Base-by-base conservation (phyloP, 2,113 vertebrate genomes). In the Parus major region DNA sequence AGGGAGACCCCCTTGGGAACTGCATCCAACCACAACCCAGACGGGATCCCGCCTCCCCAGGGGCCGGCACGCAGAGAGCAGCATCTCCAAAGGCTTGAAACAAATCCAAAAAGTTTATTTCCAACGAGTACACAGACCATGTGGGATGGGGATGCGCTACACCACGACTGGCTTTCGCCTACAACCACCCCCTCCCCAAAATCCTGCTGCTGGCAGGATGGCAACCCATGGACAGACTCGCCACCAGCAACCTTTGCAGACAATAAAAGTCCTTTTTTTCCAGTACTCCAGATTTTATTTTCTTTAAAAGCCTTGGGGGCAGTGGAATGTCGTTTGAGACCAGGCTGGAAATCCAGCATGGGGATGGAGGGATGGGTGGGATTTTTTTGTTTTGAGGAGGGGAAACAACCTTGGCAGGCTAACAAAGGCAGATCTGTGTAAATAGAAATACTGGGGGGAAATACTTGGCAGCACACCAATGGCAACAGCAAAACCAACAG, bases 51-150 rank as follows among this genome's bases (percentile, higher is more conserved):
- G 1, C 61, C 53, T 35, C 21, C 50, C 60, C 42, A 6, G 31
- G 3, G 56, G 2, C 4, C 0, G 0, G 5, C 49, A 3, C 1
- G 0, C 83, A 70, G 47, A 80, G 25, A 82, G 10, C 39, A 79
- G 16, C 55, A 0, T 6, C 92, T 91, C 85, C 75, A 42, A n/a
- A 77, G 47, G 44, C 31, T 91, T 88, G 97, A 98, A 97, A 96
- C 97, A 96, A 96, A 96, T 98, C 90, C 95, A 96, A 97, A 39
- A 97, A 93, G 92, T 98, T 98, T 98, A 98, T 98, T 98, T 98
- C 97, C 97, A 98, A 98, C 82, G 78, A 97, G 96, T 96, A 98
- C 97, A 98, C 94, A 93, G 92, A 97, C 82, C 96, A 96, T 18
- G 56, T 88, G 94, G 96, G 93, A 92, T 96, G 97, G 97, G 97